Conservation (phyloP, 2,888 invertebrate genomes). For the Tetrapedia diversipes region DNA sequence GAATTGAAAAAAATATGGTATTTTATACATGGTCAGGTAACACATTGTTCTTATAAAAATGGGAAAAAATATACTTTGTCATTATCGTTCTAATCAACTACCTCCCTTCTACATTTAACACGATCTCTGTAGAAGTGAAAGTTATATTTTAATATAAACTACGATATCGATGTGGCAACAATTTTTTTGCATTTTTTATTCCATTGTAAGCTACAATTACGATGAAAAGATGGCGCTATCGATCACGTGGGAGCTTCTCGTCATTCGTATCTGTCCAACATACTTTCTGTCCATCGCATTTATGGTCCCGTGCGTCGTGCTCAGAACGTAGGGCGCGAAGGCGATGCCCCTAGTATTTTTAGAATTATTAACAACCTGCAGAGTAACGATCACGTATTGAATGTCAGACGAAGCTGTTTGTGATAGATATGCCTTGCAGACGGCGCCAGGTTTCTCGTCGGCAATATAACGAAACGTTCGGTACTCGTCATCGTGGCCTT, state of each 20-base stretch:
- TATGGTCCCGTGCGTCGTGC: constrained; percentile 8
- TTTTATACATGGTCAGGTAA: no score
- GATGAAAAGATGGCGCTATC: constrained; percentile 46
- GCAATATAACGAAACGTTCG: constrained; percentile 58
- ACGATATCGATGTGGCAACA: constrained; percentile 24
- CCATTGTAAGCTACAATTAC: constrained; percentile 15
- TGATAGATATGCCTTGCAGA: constrained; percentile 63
- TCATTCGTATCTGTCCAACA: constrained; percentile 34
- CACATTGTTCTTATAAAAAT: no score
- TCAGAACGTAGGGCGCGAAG: constrained; percentile 22
- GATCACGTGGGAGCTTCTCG: constrained; percentile 15
- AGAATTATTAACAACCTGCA: constrained; percentile 70
- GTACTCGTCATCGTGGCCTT: constrained; percentile 55
- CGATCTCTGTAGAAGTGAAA: neutral
- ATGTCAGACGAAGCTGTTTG: constrained; percentile 62
- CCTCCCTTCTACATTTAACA: no score
- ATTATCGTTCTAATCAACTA: neutral
- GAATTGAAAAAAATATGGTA: no score
- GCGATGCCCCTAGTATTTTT: constrained; percentile 63
- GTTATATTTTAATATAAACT: neutral
- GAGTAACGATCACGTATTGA: constrained; percentile 66
- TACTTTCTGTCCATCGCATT: constrained; percentile 34
- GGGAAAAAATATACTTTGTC: neutral
- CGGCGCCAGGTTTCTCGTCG: constrained; percentile 62
- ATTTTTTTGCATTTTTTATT: neutral